Evolutionary conservation across 1,140 invertebrate species (phyloP), one percentile per base, ranked within the genome.

Genomic region (Bilobella aurantiaca): DNA sequence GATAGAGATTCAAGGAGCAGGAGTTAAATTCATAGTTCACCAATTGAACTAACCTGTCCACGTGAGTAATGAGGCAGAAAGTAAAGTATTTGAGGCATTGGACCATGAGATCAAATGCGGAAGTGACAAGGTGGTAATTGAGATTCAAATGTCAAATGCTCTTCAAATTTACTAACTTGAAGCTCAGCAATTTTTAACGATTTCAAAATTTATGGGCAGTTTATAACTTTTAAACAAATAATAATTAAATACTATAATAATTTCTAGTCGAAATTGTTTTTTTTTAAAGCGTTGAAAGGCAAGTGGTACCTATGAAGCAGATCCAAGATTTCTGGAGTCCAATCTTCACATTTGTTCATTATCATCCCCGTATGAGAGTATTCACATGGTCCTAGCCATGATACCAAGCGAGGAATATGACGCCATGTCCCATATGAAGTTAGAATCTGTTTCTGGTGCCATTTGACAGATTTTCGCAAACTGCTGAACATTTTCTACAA

Each of bases 341-440:
- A 77, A 23, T 74, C 61, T 29, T 71, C 71, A 67, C 73, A 74
- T 53, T 70, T 71, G n/a, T 76, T 68, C 56, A 81, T 75, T 25
- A 72, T 76, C 16, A 80, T 68, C 23, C 80, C 80, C 31, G 76
- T 77, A 69, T 81, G 78, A 3, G 75, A 73, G 67, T 80, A 81
- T 21, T 79, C 76, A 66, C 77, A 76, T 42, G 81, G 79, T 14
- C 81, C 81, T 64, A 79, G 77, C 81, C 81, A 82, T 1, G 78
- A 77, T 2, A 81, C 78, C 8, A 81, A 72, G 42, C 80, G 70
- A 3, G 79, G 78, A 62, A 81, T 75, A 30, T 77, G 67, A 62
- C 76, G 76, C 62, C 75, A 75, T 32, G 74, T 71, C 12, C 78
- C 80, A 53, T 53, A 53, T 64, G 74, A 74, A 58, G 72, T 72